A percentile compares a stretch with the other conserved stretches of the same genome.
phyloP scores from a whole-genome alignment of 2,888 invertebrate species.

The Cosmopolites sordidus region DNA sequence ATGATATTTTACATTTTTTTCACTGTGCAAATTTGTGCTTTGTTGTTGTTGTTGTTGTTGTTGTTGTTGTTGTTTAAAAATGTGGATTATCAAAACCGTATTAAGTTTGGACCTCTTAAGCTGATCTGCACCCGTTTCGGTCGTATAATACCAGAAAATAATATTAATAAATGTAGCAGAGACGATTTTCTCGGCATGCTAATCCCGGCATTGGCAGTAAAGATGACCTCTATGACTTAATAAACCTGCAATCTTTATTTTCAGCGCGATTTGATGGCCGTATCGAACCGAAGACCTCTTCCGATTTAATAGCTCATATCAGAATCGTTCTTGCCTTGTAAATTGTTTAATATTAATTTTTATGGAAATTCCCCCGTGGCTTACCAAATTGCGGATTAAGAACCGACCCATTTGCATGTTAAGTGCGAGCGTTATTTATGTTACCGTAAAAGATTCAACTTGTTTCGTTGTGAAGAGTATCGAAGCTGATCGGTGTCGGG shows the following conservation, averaged over 20 bases:
- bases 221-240: slow-evolving; percentile 29
- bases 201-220: slow-evolving; percentile 28
- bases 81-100: no score
- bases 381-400: slow-evolving; percentile 22
- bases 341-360: slow-evolving; percentile 26
- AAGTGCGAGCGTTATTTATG: slow-evolving; percentile 2
- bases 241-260: slow-evolving; percentile 29
- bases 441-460: not conserved
- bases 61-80: no score
- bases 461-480: not conserved
- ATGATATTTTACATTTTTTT: no score
- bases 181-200: slow-evolving; percentile 27
- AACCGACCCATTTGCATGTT: slow-evolving; percentile 19
- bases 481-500: not conserved
- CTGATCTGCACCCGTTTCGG: slow-evolving; percentile 19
- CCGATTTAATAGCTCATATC: slow-evolving; percentile 28
- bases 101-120: slow-evolving; percentile 17
- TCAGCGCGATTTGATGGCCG: slow-evolving; percentile 27
- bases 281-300: slow-evolving; percentile 25
- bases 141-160: slow-evolving; percentile 39
- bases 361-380: slow-evolving; percentile 27
- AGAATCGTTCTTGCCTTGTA: slow-evolving; percentile 21
- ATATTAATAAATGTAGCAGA: slow-evolving; percentile 40
- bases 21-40: no score
- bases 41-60: no score